Base-by-base conservation (phyloP, 2,888 invertebrate genomes). In the Synanthedon vespiformis region DNA sequence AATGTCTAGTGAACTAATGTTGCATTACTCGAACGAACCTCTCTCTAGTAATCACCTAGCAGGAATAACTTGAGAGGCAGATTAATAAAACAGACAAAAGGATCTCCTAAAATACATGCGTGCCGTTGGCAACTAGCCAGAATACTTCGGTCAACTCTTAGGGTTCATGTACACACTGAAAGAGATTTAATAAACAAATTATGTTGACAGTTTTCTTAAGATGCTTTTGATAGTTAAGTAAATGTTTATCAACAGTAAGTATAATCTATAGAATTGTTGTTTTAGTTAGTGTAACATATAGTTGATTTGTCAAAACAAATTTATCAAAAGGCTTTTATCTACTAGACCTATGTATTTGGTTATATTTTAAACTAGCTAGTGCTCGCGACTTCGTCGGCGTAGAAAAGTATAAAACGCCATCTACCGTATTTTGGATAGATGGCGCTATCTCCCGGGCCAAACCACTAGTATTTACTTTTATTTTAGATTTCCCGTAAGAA, bases 41-140 rank as follows among this genome's bases (percentile, higher is more conserved):
- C 2, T 44, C 6, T 44, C 14, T 44, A 44, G 44, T 44, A 12
- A 66, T 67, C 63, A 61, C 58, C 61, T 65, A 65, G 61, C 61
- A 65, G 64, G 58, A 78, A 78, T 80, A 82, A 73, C 80, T 77
- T 74, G 63, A 48, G 76, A 71, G 71, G 72, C 72, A 79, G 78
- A 80, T 83, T 80, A 85, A 86, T 85, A 86, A 86, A 84, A 86
- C 78, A 69, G 73, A 72, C 80, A 76, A 83, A 85, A 85, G 83
- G 77, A 75, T 74, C 64, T 76, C 77, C 77, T 74, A 73, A 85
- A 87, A 86, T 87, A 86, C 34, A 34, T 65, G 68, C 74, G 57
- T 55, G 64, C 56, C 55, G 60, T 68, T 80, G 81, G 82, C 80
- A 62, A 2, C 50, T 51, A 55, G 79, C 87, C 82, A 78, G 58